Conservation (phyloP, 2,797 vertebrate species). For the Amazona finschi region DNA sequence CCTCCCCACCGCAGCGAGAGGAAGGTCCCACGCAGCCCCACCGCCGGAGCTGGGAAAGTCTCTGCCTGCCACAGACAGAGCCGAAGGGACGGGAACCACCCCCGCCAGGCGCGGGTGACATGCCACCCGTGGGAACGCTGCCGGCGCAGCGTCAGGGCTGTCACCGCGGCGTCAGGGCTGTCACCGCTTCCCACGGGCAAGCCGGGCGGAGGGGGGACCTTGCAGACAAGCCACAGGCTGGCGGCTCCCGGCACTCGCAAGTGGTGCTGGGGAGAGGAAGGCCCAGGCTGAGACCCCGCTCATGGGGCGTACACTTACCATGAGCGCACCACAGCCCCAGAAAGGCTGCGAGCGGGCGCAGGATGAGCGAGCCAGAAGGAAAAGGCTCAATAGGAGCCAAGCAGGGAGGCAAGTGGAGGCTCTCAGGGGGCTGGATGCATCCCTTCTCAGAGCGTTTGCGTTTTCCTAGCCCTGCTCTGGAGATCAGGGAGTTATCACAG, state of each 20-base stretch:
- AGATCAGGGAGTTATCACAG: not conserved
- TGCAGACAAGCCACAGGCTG: not conserved
- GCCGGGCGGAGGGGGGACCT: accelerated
- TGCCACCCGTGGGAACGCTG: not conserved
- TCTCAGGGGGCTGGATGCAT: not conserved
- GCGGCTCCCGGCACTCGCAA: not conserved
- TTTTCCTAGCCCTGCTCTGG: not conserved
- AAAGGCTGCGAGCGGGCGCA: not conserved
- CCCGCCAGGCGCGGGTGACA: not conserved
- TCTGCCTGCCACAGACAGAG: constrained; percentile 20
- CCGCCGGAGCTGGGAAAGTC: not conserved
- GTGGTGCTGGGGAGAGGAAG: accelerated
- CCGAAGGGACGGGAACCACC: not conserved
- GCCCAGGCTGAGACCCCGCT: not conserved
- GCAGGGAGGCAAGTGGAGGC: not conserved
- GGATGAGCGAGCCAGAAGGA: not conserved
- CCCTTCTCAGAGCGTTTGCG: not conserved
- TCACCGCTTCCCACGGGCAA: not conserved
- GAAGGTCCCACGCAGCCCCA: not conserved
- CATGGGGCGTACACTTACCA: not conserved
- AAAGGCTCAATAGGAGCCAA: not conserved
- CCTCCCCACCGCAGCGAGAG: not conserved
- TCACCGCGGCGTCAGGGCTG: not conserved
- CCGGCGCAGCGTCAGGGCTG: not conserved
- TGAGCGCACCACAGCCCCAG: not conserved